Conservation (phyloP, 2,888 invertebrate species). For the Cerceris rybyensis region DNA sequence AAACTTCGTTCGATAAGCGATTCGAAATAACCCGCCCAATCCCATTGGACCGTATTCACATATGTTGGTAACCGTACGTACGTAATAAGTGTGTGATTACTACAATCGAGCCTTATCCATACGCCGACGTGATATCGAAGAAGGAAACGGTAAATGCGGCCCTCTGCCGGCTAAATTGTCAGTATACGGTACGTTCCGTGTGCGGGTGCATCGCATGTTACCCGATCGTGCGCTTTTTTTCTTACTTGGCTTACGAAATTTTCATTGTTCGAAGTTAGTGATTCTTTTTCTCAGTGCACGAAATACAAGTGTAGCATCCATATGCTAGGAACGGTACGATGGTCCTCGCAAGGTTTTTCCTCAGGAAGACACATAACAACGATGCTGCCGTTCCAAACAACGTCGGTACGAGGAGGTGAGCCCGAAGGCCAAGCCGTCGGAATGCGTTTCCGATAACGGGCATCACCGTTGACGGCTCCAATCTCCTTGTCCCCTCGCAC, state of each 20-base stretch:
- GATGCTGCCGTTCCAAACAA: constrained; percentile 62
- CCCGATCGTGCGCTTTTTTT: constrained; percentile 14
- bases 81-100: not conserved
- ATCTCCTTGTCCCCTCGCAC: constrained; percentile 24
- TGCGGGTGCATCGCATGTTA: constrained; percentile 37
- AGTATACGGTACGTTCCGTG: constrained; percentile 43
- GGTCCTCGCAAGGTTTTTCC: constrained; percentile 77
- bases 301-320: constrained; percentile 42
- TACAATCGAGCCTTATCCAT: constrained; percentile 19
- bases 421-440: constrained; percentile 55
- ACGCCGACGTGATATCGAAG: constrained; percentile 15
- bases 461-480: constrained; percentile 48
- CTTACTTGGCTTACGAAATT: constrained; percentile 26
- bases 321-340: constrained; percentile 70
- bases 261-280: constrained; percentile 39
- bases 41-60: not conserved
- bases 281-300: constrained; percentile 28
- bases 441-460: constrained; percentile 56
- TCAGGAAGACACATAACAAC: constrained; percentile 69
- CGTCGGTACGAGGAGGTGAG: constrained; percentile 75
- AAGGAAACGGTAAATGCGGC: constrained; percentile 39
- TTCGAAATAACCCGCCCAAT: not conserved
- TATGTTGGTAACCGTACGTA: not conserved
- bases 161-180: constrained; percentile 44
- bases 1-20: not conserved